These are phyloP conservation scores for Eupelmus urozonus DNA, from an alignment of 2,888 invertebrate genomes.

Conservation along the genomic window DNA sequence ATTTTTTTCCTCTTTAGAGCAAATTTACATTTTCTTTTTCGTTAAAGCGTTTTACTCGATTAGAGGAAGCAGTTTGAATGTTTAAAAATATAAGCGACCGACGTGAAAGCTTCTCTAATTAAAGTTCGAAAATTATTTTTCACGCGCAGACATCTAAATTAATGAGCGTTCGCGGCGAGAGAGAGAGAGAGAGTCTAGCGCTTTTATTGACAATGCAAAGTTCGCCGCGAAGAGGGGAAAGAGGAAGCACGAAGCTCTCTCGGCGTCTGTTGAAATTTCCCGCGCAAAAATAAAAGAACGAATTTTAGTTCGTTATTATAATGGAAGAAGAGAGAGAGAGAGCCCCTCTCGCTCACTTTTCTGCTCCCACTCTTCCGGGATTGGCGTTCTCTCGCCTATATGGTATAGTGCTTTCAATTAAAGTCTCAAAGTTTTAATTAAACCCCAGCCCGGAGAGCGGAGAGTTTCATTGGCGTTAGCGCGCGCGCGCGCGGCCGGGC, in stretches of 20 bases:
- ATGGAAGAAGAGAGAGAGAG: conserved; percentile 22
- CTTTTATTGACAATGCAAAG: conserved; percentile 38
- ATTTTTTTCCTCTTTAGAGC: too few species aligned
- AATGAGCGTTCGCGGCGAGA: conserved; percentile 23
- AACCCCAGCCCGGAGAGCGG: conserved; percentile 56
- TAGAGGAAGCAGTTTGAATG: too few species aligned
- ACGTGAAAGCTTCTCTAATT: background rate
- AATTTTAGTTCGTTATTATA: conserved; percentile 52
- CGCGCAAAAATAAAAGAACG: conserved; percentile 3
- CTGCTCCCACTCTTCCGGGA: conserved; percentile 35
- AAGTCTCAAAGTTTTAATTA: conserved; percentile 67
- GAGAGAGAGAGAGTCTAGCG: conserved; percentile 4
- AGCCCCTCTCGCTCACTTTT: conserved; percentile 10
- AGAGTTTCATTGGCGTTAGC: conserved; percentile 39
- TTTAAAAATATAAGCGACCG: background rate
- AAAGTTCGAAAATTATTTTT: conserved; percentile 29
- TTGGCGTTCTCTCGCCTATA: conserved; percentile 61
- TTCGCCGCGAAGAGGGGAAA: too few species aligned
- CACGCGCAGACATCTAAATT: conserved; percentile 8
- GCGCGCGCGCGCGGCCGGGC: background rate
- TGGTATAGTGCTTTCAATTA: conserved; percentile 65
- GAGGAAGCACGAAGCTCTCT: background rate
- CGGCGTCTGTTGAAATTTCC: background rate
- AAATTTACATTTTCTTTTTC: too few species aligned
- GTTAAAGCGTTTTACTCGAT: too few species aligned